Evolutionary conservation across 2,113 vertebrate species (phyloP).

Genomic region (Megaceryle torquata): DNA sequence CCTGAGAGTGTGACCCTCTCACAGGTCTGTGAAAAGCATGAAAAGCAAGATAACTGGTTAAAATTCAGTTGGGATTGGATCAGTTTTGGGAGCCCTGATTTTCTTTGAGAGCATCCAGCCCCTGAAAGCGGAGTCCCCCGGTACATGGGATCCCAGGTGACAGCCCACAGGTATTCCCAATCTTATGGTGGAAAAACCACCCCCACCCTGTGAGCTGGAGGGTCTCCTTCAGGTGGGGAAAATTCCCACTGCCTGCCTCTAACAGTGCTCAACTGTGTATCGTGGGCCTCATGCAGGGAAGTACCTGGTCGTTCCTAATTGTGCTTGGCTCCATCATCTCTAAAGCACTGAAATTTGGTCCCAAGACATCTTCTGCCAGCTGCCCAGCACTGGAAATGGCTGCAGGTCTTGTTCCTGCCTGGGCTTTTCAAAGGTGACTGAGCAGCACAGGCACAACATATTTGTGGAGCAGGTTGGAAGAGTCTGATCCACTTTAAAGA

Average conservation of each 20-base stretch:
- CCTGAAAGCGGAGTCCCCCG: not conserved
- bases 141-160: not conserved
- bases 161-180: not conserved
- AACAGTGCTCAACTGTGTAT: not conserved
- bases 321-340: not conserved
- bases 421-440: not conserved
- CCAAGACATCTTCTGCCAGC: not conserved
- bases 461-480: not conserved
- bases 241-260: not conserved
- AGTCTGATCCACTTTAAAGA: not conserved
- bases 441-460: not conserved
- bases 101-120: not conserved
- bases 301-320: not conserved
- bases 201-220: not conserved
- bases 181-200: not conserved
- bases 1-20: not conserved
- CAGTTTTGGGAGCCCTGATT: not conserved
- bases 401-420: not conserved
- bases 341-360: not conserved
- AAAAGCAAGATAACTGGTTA: not conserved
- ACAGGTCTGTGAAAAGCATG: not conserved
- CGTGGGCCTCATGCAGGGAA: rapidly evolving
- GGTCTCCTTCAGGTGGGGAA: rapidly evolving
- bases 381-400: not conserved
- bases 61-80: not conserved